These are phyloP conservation scores for Sesamia inferens DNA, from an alignment of 2,888 invertebrate genomes.

Conservation along the genomic window DNA sequence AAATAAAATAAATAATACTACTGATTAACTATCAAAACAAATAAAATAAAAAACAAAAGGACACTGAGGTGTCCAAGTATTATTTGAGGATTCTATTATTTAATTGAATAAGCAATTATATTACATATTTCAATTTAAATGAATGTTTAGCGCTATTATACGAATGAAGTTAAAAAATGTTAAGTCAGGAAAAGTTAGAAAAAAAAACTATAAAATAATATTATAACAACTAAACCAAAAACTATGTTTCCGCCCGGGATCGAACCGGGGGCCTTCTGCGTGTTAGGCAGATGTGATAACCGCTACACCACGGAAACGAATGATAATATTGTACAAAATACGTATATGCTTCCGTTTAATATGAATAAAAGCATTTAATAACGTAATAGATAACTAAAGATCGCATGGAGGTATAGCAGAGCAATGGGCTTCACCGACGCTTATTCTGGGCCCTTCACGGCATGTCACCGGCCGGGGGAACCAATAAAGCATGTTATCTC, in stretches of 20 bases:
- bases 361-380: not conserved
- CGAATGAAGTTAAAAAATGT: not conserved
- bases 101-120: not conserved
- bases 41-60: not conserved
- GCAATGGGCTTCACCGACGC: no score
- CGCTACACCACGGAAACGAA: constrained; percentile 96
- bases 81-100: not conserved
- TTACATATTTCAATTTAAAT: not conserved
- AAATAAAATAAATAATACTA: no score
- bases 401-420: no score
- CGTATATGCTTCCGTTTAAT: not conserved
- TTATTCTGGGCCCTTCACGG: no score
- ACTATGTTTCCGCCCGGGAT: constrained; percentile 95
- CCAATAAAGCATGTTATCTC: no score
- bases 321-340: rapidly evolving
- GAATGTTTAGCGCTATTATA: not conserved
- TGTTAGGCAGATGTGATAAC: constrained; percentile 98
- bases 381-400: no score
- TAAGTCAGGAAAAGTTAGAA: rapidly evolving
- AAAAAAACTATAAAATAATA: not conserved
- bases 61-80: not conserved
- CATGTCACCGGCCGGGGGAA: no score
- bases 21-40: not conserved
- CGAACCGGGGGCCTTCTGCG: constrained; percentile 97
- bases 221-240: constrained; percentile 40